Evolutionary conservation across 2,797 vertebrate genomes (phyloP).

Genomic region (Danio choprae): DNA sequence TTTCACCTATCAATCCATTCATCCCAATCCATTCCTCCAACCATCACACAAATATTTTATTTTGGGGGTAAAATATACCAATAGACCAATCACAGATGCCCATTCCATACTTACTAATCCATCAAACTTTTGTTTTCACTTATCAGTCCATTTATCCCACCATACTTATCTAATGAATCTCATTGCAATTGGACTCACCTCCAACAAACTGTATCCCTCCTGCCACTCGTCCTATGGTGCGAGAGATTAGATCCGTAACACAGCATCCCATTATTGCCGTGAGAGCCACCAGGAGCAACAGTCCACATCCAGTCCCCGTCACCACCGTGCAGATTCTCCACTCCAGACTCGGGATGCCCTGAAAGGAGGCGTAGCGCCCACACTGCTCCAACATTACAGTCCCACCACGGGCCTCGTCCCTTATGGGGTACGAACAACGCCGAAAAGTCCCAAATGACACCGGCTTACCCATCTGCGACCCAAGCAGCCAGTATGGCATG

Average conservation of each 20-base stretch:
- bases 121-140: too few species aligned
- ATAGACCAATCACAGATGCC: neutral
- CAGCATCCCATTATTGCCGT: constrained; percentile 97
- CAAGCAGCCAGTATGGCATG: constrained; percentile 93
- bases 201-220: constrained; percentile 97
- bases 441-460: constrained; percentile 97
- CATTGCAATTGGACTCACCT: constrained; percentile 80
- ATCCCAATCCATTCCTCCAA: neutral
- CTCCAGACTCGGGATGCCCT: constrained; percentile 92
- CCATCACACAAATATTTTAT: too few species aligned
- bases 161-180: neutral
- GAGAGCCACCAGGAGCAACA: constrained; percentile 94
- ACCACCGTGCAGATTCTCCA: constrained; percentile 97
- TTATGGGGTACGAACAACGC: constrained; percentile 93
- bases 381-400: constrained; percentile 98
- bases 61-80: too few species aligned
- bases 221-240: constrained; percentile 93
- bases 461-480: constrained; percentile 89
- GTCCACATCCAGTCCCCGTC: constrained; percentile 92
- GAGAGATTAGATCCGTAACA: constrained; percentile 95
- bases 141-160: constrained; percentile 1
- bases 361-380: constrained; percentile 94
- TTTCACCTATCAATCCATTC: neutral
- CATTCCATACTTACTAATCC: neutral
- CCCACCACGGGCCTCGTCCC: constrained; percentile 88